Conservation (phyloP, 2,797 vertebrate species). For the Falco berigora region DNA sequence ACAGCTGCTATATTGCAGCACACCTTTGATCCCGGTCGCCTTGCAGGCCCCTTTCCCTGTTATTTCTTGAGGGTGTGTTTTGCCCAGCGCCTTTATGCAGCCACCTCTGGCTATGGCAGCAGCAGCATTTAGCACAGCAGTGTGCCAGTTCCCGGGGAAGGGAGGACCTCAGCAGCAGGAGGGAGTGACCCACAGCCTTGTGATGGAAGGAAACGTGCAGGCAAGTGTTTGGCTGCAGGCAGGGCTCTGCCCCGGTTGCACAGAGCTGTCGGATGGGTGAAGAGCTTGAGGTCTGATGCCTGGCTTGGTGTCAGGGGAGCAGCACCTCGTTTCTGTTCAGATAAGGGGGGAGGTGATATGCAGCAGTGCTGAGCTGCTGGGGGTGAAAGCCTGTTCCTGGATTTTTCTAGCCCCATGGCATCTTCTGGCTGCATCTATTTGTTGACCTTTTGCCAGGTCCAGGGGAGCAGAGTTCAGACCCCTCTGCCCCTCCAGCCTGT, state of each 20-base stretch:
- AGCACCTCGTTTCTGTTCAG: not conserved
- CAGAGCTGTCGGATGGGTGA: not conserved
- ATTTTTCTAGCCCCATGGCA: not conserved
- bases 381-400: not conserved
- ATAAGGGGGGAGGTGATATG: too few species aligned
- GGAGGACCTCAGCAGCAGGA: not conserved
- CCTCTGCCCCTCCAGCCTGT: not conserved
- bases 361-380: not conserved
- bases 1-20: not conserved
- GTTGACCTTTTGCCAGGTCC: rapidly evolving
- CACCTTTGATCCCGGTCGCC: not conserved
- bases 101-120: not conserved
- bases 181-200: not conserved
- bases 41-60: not conserved
- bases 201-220: not conserved
- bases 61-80: not conserved
- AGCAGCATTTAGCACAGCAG: rapidly evolving
- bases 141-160: rapidly evolving
- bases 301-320: not conserved
- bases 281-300: not conserved
- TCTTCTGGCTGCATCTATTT: not conserved
- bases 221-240: not conserved
- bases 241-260: not conserved
- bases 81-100: not conserved
- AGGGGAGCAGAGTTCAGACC: not conserved